Conservation (phyloP, 2,888 invertebrate species). For the Drosophila suboccidentalis region DNA sequence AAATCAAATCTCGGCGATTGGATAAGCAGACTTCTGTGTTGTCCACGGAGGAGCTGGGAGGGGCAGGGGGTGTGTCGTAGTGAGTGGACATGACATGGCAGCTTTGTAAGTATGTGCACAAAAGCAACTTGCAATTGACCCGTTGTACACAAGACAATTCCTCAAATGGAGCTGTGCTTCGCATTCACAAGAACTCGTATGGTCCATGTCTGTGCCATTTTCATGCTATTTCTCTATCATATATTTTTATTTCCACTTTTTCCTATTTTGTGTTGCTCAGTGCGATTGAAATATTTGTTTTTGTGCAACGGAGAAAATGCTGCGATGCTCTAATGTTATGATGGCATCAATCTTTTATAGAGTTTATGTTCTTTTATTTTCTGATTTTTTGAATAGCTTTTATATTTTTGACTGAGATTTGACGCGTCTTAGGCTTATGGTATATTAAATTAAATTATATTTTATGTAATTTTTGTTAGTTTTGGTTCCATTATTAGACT, state of each 20-base stretch:
- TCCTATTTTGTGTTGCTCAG: not conserved
- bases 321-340: slow-evolving; percentile 1
- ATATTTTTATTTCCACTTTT: not conserved
- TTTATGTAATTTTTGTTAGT: too few species aligned
- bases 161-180: slow-evolving; percentile 48
- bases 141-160: slow-evolving; percentile 51
- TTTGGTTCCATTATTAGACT: too few species aligned
- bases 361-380: not conserved
- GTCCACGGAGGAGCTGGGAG: too few species aligned
- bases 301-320: slow-evolving; percentile 1
- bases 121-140: slow-evolving; percentile 61
- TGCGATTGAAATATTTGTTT: slow-evolving; percentile 7
- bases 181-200: slow-evolving; percentile 27
- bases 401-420: not conserved
- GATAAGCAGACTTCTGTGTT: slow-evolving; percentile 21
- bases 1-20: slow-evolving; percentile 52
- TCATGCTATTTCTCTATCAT: slow-evolving; percentile 4
- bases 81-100: slow-evolving; percentile 43
- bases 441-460: too few species aligned
- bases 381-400: not conserved
- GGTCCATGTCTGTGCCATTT: slow-evolving; percentile 38
- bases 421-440: too few species aligned
- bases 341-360: not conserved
- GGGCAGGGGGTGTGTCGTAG: not conserved
- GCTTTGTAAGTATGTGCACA: slow-evolving; percentile 47